Percentiles rank a stretch among this genome's conserved stretches.
Conservation (phyloP, 1,140 invertebrate genomes). For the Subanguina moxae region DNA sequence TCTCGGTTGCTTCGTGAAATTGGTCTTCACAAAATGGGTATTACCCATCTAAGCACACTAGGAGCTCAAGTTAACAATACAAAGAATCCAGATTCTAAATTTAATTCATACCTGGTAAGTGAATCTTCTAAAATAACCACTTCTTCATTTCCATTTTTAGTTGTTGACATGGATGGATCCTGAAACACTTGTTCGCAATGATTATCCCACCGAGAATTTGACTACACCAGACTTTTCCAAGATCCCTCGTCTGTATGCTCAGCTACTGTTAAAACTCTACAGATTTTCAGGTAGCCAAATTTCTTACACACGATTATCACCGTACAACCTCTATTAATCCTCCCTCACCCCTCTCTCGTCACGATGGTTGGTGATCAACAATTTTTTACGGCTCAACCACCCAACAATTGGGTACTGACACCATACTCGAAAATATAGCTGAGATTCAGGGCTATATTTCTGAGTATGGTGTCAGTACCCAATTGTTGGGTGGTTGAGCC, state of each 20-base stretch:
- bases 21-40: conserved; percentile 54
- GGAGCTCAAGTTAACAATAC: no score
- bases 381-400: no score
- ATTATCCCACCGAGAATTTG: conserved; percentile 41
- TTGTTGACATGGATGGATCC: conserved; percentile 37
- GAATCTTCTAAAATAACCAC: conserved; percentile 17
- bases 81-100: conserved; percentile 21
- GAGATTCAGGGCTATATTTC: no score
- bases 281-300: conserved; percentile 33
- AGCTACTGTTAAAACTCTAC: conserved; percentile 46
- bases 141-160: no score
- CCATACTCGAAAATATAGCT: no score
- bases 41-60: conserved; percentile 42
- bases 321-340: no score
- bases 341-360: no score
- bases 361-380: no score
- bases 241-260: conserved; percentile 45
- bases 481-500: no score
- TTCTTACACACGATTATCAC: background rate
- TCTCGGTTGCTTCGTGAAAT: conserved; percentile 43
- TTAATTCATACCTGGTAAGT: conserved; percentile 40
- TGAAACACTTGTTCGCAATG: conserved; percentile 38
- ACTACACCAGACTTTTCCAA: conserved; percentile 44
- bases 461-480: no score
- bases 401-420: no score